Evolutionary conservation across 2,888 invertebrate genomes (phyloP).

Genomic region (Digitonthophagus gazella): DNA sequence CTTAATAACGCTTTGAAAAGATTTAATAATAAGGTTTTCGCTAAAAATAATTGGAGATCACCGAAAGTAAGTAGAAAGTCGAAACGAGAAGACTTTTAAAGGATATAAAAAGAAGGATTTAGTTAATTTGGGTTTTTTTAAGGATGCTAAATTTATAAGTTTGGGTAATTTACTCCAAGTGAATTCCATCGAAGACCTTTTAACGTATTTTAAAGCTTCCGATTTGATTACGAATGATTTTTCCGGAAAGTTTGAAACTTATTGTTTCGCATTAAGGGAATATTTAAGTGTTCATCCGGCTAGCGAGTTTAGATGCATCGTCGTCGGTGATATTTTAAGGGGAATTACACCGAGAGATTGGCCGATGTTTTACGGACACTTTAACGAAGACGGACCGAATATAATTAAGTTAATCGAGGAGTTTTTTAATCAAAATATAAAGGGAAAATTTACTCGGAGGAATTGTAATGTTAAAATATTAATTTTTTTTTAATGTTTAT

Average conservation of each 20-base stretch:
- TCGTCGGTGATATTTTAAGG: conserved; percentile 44
- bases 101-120: not conserved
- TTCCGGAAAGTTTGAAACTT: conserved; percentile 37
- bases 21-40: conserved; percentile 41
- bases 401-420: conserved; percentile 41
- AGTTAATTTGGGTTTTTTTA: conserved; percentile 24
- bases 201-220: conserved; percentile 43
- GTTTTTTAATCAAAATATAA: conserved; percentile 43
- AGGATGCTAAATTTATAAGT: conserved; percentile 48
- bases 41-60: conserved; percentile 50
- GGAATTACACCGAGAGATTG: conserved; percentile 49
- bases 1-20: conserved; percentile 42
- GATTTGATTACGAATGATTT: conserved; percentile 44
- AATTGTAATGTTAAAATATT: conserved; percentile 38
- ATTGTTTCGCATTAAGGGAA: conserved; percentile 44
- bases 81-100: too few relatives aligned
- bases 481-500: conserved; percentile 5
- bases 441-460: conserved; percentile 39
- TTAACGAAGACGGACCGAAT: conserved; percentile 43
- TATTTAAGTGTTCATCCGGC: conserved; percentile 49
- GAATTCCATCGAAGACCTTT: conserved; percentile 42
- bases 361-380: conserved; percentile 48
- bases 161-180: conserved; percentile 45
- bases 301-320: conserved; percentile 48
- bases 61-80: conserved; percentile 40